These are phyloP conservation scores for Stramonita haemastoma DNA, from an alignment of 2,888 invertebrate genomes.

Conservation along the genomic window DNA sequence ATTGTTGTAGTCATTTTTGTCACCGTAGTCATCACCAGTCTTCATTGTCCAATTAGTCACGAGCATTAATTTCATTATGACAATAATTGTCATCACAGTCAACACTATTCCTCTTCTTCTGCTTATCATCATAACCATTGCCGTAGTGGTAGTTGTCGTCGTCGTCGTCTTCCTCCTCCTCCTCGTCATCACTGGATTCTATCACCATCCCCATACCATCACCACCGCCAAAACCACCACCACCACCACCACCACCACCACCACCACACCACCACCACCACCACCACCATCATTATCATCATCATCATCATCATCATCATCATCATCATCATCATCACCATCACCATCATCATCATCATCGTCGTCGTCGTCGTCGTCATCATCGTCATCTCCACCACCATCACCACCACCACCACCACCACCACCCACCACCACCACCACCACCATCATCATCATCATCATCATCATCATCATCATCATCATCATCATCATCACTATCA, in stretches of 20 bases:
- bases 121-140: background rate
- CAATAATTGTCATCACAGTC: background rate
- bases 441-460: too few species aligned
- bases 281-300: too few species aligned
- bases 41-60: too few species aligned
- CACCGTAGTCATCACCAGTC: background rate
- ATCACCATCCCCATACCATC: background rate
- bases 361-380: background rate
- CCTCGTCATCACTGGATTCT: background rate
- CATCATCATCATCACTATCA: too few species aligned
- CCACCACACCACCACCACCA: too few species aligned
- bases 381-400: too few species aligned
- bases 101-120: background rate
- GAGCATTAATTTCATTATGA: too few species aligned
- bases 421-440: too few species aligned
- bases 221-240: background rate
- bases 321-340: constrained; percentile 20
- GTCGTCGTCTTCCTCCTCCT: background rate
- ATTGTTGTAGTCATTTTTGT: background rate
- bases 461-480: too few species aligned
- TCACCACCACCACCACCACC: too few species aligned
- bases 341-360: constrained; percentile 1
- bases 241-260: too few species aligned
- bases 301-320: background rate
- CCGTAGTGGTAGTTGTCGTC: background rate